Percentiles rank a stretch among this genome's conserved stretches.
phyloP scores from a whole-genome alignment of 2,113 vertebrate species.

The Lampris incognitus region DNA sequence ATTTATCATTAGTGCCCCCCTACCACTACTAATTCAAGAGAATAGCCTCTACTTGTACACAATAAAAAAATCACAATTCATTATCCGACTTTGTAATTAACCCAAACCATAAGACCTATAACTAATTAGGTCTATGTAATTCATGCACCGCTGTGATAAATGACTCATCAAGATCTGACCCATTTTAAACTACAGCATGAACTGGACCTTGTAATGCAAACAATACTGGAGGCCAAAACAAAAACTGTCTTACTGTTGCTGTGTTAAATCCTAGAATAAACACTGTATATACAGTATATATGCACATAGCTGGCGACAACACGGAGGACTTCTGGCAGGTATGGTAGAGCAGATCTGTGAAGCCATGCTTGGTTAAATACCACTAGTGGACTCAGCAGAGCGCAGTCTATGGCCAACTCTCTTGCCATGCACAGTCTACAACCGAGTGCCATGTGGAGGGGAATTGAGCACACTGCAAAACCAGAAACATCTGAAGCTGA shows the following conservation, averaged over 20 bases:
- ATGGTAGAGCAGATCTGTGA: slow-evolving; percentile 10
- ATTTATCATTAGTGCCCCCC: slow-evolving; percentile 28
- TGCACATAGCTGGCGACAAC: slow-evolving; percentile 33
- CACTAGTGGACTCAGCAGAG: slow-evolving; percentile 42
- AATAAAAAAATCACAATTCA: slow-evolving; percentile 27
- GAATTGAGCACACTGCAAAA: slow-evolving; percentile 51
- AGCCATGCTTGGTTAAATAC: slow-evolving; percentile 46
- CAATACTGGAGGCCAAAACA: neutral
- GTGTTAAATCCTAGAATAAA: neutral
- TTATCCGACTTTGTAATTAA: neutral
- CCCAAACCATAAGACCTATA: neutral
- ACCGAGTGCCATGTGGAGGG: slow-evolving; percentile 56
- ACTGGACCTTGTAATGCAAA: neutral
- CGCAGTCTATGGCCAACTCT: neutral
- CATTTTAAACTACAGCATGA: neutral
- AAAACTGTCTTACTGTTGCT: neutral
- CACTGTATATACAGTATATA: slow-evolving; percentile 28
- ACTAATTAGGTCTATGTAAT: neutral
- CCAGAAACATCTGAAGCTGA: slow-evolving; percentile 55
- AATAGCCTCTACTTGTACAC: neutral
- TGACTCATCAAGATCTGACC: neutral
- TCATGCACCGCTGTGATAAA: neutral
- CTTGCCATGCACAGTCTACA: neutral
- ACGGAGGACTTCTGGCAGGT: slow-evolving; percentile 9
- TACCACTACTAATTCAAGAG: slow-evolving; percentile 18